phyloP scores from a whole-genome alignment of 2,888 invertebrate species.

The Chymomyza amoena region DNA sequence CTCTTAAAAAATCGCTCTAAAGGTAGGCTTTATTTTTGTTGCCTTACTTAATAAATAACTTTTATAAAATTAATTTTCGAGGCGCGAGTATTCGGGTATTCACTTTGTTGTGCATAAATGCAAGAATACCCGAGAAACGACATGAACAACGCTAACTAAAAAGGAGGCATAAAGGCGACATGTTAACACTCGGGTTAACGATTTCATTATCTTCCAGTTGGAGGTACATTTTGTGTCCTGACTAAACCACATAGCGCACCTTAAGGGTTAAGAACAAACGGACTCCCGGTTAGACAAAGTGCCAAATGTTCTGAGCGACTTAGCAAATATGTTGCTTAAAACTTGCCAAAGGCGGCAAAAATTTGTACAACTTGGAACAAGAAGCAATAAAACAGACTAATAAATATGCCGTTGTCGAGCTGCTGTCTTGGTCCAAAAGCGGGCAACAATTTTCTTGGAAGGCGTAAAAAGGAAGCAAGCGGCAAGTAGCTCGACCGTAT shows the following conservation, averaged over 20 bases:
- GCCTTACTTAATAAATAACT: too few relatives aligned
- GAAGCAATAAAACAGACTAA: constrained; percentile 55
- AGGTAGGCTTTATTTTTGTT: too few relatives aligned
- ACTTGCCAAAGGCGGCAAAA: constrained; percentile 12
- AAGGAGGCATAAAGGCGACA: too few relatives aligned
- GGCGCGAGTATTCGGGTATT: too few relatives aligned
- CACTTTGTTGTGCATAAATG: too few relatives aligned
- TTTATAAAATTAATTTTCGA: too few relatives aligned
- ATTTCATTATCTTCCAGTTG: too few relatives aligned
- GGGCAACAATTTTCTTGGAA: constrained; percentile 31
- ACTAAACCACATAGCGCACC: background rate
- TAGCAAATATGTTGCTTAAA: constrained; percentile 31
- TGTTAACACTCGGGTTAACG: too few relatives aligned
- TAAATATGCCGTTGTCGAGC: constrained; percentile 52
- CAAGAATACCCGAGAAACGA: too few relatives aligned
- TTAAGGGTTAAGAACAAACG: background rate
- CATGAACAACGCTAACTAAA: too few relatives aligned
- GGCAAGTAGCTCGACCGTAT: background rate
- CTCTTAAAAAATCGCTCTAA: too few relatives aligned
- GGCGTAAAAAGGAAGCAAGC: constrained; percentile 48
- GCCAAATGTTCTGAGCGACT: constrained; percentile 25
- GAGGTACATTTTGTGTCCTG: too few relatives aligned
- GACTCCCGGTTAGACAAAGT: background rate
- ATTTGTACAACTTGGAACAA: constrained; percentile 45
- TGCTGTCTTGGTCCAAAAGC: background rate